These are phyloP conservation scores for Pomacea canaliculata DNA, from an alignment of 2,888 invertebrate species.

Conservation along the genomic window DNA sequence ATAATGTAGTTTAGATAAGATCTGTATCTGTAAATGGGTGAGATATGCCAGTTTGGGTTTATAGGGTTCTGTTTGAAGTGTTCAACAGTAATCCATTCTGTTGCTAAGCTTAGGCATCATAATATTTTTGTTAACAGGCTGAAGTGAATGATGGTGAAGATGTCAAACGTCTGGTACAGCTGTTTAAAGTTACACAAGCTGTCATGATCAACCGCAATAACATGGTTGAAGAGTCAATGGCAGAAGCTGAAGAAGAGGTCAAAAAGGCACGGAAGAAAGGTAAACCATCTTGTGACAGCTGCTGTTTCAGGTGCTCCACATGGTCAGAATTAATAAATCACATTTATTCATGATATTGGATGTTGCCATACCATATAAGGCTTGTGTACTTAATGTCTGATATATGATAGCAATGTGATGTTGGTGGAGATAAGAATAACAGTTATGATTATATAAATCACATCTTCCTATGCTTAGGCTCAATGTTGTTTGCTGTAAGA, in stretches of 20 bases:
- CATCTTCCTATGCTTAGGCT: no score
- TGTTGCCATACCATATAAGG: no score
- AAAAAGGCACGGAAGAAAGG: conserved; percentile 60
- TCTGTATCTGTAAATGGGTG: no score
- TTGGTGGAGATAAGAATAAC: no score
- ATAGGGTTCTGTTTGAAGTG: no score
- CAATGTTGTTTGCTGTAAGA: no score
- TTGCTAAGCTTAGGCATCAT: not conserved
- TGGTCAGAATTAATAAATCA: not conserved
- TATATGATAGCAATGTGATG: no score
- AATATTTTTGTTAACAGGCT: conserved; percentile 29
- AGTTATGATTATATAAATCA: no score
- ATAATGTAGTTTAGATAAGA: no score
- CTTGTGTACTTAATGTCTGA: no score
- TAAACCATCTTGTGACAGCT: conserved; percentile 23
- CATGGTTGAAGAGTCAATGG: conserved; percentile 59
- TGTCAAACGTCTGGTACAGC: conserved; percentile 54
- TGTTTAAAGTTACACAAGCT: conserved; percentile 61
- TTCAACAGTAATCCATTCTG: no score
- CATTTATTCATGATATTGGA: not conserved
- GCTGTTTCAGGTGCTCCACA: not conserved
- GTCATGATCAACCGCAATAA: conserved; percentile 63
- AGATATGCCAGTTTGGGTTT: no score
- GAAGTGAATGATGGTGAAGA: conserved; percentile 57
- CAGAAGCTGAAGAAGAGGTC: conserved; percentile 59